These are phyloP conservation scores for Sturnus vulgaris DNA, from an alignment of 2,113 vertebrate genomes.

Conservation along the genomic window DNA sequence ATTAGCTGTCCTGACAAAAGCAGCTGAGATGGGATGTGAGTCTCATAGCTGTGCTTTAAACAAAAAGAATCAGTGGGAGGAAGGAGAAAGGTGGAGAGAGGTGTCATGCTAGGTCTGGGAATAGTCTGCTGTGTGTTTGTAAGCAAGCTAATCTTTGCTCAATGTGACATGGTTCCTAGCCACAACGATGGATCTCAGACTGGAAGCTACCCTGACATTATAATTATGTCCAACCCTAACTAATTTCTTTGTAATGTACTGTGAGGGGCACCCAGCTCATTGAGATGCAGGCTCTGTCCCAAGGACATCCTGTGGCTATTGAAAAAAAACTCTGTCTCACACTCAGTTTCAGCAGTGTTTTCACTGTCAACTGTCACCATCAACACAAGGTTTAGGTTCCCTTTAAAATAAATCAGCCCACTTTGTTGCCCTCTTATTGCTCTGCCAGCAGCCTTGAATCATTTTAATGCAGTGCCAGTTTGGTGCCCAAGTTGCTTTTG, in stretches of 20 bases:
- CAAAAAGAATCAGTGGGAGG: conserved; percentile 19
- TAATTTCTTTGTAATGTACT: conserved; percentile 48
- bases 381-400: not conserved
- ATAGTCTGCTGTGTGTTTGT: conserved; percentile 9
- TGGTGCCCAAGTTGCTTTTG: not conserved
- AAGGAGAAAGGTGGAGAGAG: conserved; percentile 1
- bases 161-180: not conserved
- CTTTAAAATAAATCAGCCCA: not conserved
- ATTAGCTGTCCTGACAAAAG: conserved; percentile 52
- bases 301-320: conserved; percentile 41
- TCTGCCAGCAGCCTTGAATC: not conserved
- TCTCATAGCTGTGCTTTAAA: conserved; percentile 15
- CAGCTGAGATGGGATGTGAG: conserved; percentile 7
- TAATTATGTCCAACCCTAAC: not conserved
- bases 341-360: not conserved
- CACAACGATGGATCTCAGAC: not conserved
- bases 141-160: conserved; percentile 30
- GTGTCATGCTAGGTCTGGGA: not conserved
- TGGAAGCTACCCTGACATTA: not conserved
- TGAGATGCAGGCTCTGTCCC: conserved; percentile 34
- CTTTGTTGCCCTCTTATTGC: not conserved
- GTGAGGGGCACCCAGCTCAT: not conserved
- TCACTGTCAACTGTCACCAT: not conserved
- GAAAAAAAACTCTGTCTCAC: not conserved
- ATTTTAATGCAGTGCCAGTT: not conserved